Evolutionary conservation across 1,140 invertebrate species (phyloP).

Genomic region (Heliconius himera): DNA sequence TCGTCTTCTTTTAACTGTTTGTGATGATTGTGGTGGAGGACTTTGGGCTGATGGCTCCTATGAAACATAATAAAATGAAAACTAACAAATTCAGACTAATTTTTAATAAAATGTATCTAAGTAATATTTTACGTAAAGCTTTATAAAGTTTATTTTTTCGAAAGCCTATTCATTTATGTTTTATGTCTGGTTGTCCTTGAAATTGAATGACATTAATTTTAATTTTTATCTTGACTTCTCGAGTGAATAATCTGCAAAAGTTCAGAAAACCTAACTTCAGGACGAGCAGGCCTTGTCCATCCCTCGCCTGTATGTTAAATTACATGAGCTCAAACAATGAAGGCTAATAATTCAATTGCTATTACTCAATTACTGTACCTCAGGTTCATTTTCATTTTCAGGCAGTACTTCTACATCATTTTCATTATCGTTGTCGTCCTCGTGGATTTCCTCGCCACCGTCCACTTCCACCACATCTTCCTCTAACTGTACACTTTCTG

Average conservation of each 20-base stretch:
- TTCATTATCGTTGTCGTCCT: constrained; percentile 14
- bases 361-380: constrained; percentile 8
- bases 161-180: too few species aligned
- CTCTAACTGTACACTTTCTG: constrained; percentile 34
- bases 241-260: too few species aligned
- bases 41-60: not conserved
- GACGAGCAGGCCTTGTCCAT: too few species aligned
- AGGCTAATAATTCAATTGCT: too few species aligned
- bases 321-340: too few species aligned
- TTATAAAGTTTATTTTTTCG: too few species aligned
- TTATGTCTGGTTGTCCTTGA: too few species aligned
- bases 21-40: constrained; percentile 12
- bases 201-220: too few species aligned
- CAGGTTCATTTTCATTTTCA: constrained; percentile 17
- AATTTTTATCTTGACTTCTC: too few species aligned
- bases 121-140: too few species aligned
- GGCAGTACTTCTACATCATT: not conserved
- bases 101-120: not conserved
- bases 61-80: not conserved
- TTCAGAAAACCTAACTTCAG: too few species aligned
- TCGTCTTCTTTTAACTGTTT: constrained; percentile 42
- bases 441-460: constrained; percentile 19
- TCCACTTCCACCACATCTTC: constrained; percentile 49
- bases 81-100: not conserved
- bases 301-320: too few species aligned